A percentile compares a stretch with the other conserved stretches of the same genome.
Evolutionary conservation across 2,797 vertebrate species (phyloP).

Genomic region (Chrysocyon brachyurus): DNA sequence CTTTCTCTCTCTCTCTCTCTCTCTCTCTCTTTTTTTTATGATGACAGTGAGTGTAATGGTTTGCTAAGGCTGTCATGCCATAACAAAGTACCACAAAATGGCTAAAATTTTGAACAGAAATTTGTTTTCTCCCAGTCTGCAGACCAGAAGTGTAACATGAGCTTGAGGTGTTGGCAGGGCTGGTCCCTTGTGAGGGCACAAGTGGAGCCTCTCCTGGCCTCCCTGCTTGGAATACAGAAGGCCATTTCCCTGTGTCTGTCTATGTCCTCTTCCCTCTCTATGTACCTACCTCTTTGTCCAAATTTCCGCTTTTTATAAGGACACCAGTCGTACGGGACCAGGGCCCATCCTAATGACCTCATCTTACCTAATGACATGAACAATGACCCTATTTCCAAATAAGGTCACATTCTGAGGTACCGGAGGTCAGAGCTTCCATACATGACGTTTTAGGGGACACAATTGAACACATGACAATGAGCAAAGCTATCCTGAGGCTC

Average conservation of each 20-base stretch:
- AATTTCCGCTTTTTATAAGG: background rate
- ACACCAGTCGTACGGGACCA: background rate
- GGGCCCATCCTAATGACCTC: background rate
- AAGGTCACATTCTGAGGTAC: background rate
- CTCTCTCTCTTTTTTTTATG: background rate
- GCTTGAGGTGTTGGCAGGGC: background rate
- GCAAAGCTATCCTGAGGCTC: background rate
- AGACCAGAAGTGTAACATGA: background rate
- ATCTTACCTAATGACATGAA: background rate
- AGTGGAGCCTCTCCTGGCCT: background rate
- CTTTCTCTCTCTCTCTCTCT: no score
- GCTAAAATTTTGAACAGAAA: background rate
- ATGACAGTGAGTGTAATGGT: background rate
- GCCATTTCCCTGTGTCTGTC: background rate
- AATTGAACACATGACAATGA: background rate
- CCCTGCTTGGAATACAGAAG: background rate
- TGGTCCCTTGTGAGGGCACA: background rate
- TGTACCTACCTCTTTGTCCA: background rate
- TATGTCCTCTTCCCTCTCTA: background rate
- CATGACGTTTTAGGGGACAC: background rate
- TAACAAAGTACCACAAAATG: background rate
- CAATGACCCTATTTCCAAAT: background rate
- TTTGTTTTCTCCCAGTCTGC: background rate
- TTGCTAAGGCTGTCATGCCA: background rate
- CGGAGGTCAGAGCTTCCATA: background rate